Percentiles rank a stretch among this genome's conserved stretches.
Conservation (phyloP, 2,888 invertebrate species). For the Ligdia adustata region DNA sequence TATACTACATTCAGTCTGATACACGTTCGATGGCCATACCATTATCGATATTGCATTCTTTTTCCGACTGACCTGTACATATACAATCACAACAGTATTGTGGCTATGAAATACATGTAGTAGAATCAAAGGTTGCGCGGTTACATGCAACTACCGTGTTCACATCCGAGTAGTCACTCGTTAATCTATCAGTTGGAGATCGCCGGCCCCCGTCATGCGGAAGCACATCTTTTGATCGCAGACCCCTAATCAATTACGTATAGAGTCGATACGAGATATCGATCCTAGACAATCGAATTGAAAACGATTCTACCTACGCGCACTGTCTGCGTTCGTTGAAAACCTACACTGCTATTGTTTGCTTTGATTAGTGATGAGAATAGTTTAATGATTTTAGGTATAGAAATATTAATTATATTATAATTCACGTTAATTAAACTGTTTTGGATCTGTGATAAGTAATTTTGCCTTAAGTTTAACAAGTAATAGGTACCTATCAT, state of each 20-base stretch:
- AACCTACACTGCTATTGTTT: conserved; percentile 48
- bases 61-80: too few relatives aligned
- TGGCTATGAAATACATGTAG: conserved; percentile 11
- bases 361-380: conserved; percentile 33
- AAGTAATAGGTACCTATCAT: too few relatives aligned
- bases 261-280: conserved; percentile 51
- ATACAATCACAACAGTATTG: too few relatives aligned
- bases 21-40: too few relatives aligned
- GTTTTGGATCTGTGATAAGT: too few relatives aligned
- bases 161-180: conserved; percentile 47
- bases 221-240: conserved; percentile 74
- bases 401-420: too few relatives aligned
- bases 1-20: too few relatives aligned
- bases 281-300: conserved; percentile 49
- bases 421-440: too few relatives aligned
- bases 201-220: conserved; percentile 62
- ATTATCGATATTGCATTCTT: too few relatives aligned
- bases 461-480: too few relatives aligned
- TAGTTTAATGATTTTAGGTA: conserved; percentile 22
- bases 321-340: conserved; percentile 47
- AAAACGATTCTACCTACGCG: conserved; percentile 65
- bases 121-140: conserved; percentile 33
- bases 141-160: conserved; percentile 35
- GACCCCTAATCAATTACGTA: conserved; percentile 67
- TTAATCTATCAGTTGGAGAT: conserved; percentile 53